phyloP scores from a whole-genome alignment of 2,888 invertebrate species.

The Campopleginae sp. region DNA sequence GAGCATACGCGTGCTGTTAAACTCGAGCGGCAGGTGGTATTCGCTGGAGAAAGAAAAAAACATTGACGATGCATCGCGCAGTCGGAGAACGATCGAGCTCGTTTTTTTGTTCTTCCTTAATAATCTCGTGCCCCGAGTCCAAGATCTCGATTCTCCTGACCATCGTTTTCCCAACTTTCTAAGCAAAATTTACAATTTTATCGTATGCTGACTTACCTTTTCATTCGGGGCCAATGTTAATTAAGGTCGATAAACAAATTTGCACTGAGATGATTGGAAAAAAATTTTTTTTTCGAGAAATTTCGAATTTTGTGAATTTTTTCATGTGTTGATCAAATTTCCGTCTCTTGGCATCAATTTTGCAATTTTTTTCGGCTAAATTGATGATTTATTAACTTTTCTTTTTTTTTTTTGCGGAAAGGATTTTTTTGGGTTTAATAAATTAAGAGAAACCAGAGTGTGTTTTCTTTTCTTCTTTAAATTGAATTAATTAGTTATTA shows the following conservation, averaged over 20 bases:
- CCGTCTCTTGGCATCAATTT: neutral
- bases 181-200: conserved; percentile 24
- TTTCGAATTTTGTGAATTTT: no score
- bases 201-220: conserved; percentile 27
- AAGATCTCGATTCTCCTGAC: conserved; percentile 21
- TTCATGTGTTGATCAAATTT: neutral
- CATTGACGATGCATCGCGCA: conserved; percentile 20
- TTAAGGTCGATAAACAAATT: neutral
- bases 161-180: conserved; percentile 28
- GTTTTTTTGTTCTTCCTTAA: neutral
- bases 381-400: no score
- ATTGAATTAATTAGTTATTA: conserved; percentile 84
- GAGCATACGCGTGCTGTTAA: conserved; percentile 74
- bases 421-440: neutral
- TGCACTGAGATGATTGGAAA: neutral
- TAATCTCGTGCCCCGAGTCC: conserved; percentile 4
- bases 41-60: conserved; percentile 57
- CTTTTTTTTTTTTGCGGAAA: neutral
- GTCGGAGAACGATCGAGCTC: neutral
- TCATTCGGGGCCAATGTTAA: neutral
- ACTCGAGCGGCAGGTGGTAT: conserved; percentile 76
- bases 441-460: conserved; percentile 17
- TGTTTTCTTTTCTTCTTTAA: conserved; percentile 71
- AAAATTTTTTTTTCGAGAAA: neutral
- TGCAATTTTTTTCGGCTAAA: neutral